These are phyloP conservation scores for Sparus aurata DNA, from an alignment of 2,797 vertebrate species.

Conservation along the genomic window DNA sequence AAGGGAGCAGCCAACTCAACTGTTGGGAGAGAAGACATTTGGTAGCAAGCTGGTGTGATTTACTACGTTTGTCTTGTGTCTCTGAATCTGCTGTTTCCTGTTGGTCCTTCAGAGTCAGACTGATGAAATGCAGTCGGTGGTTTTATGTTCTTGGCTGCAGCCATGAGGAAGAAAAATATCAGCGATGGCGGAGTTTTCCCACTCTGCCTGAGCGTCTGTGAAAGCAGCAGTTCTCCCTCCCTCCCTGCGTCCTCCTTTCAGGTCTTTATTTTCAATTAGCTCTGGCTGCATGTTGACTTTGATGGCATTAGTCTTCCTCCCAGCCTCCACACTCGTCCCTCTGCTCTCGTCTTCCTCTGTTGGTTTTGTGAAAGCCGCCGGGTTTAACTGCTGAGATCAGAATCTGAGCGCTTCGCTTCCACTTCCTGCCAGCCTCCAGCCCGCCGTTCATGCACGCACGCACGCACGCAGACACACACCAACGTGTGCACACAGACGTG, in stretches of 20 bases:
- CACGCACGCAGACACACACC: constrained; percentile 7
- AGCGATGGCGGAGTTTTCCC: constrained; percentile 32
- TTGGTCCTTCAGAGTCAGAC: constrained; percentile 2
- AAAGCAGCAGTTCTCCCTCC: background rate
- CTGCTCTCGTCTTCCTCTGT: constrained; percentile 66
- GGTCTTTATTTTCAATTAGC: constrained; percentile 79
- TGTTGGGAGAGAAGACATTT: background rate
- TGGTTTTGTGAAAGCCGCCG: constrained; percentile 71
- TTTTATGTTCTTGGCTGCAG: constrained; percentile 32
- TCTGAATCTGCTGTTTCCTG: background rate
- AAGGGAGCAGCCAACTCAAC: background rate
- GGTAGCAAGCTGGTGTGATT: no score
- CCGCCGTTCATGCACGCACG: background rate
- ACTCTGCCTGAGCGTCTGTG: background rate
- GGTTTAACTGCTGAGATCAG: constrained; percentile 69
- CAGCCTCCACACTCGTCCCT: constrained; percentile 53
- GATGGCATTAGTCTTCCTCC: constrained; percentile 66
- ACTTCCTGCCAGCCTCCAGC: constrained; percentile 56
- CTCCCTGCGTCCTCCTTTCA: constrained; percentile 26
- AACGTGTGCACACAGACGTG: background rate
- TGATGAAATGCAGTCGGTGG: background rate
- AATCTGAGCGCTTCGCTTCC: constrained; percentile 61
- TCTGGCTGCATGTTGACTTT: constrained; percentile 73
- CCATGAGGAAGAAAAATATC: constrained; percentile 20
- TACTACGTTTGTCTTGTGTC: background rate